These are phyloP conservation scores for Campylorhamphus procurvoides DNA, from an alignment of 2,113 vertebrate genomes.

Conservation along the genomic window DNA sequence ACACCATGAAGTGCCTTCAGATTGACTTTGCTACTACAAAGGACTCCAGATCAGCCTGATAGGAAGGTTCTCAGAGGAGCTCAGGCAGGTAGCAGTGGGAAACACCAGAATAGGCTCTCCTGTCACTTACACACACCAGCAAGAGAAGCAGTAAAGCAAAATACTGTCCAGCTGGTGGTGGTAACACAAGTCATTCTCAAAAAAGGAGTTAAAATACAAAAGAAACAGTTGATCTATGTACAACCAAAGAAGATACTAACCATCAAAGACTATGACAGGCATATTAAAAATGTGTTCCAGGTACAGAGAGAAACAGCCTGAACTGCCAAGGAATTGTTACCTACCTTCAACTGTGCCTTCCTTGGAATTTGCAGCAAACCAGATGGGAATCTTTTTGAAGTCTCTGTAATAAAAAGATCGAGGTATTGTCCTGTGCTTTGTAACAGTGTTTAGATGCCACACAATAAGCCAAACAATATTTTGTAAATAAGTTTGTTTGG, in stretches of 20 bases:
- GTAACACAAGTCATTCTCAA: not conserved
- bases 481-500: not conserved
- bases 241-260: not conserved
- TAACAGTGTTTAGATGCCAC: not conserved
- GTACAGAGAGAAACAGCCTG: not conserved
- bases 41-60: not conserved
- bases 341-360: not conserved
- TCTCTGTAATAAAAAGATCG: not conserved
- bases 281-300: not conserved
- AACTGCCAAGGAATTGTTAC: not conserved
- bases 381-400: not conserved
- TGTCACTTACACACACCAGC: not conserved
- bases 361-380: not conserved
- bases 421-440: not conserved
- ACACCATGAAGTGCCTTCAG: fast-evolving
- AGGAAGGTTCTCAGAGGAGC: not conserved
- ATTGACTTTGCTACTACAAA: not conserved
- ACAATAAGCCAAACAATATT: not conserved
- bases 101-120: not conserved
- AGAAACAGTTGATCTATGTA: not conserved
- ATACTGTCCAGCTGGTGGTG: not conserved
- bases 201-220: not conserved
- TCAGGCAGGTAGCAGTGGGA: not conserved
- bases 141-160: not conserved
- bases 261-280: fast-evolving